These are phyloP conservation scores for Bugulina stolonifera DNA, from an alignment of 2,888 invertebrate species.

Conservation along the genomic window DNA sequence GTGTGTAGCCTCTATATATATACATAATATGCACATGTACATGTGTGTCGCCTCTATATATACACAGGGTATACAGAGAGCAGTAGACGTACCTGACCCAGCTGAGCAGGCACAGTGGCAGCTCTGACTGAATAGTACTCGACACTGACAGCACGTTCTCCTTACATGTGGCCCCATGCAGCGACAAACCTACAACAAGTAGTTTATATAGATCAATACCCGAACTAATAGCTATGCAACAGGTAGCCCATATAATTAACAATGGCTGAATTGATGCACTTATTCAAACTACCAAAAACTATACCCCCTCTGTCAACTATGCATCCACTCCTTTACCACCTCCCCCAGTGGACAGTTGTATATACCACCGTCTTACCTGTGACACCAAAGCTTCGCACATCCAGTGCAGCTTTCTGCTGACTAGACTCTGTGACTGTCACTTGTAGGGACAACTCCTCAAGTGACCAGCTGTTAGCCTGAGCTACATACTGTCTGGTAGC, in stretches of 20 bases:
- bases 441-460: conserved; percentile 80
- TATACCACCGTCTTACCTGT: conserved; percentile 42
- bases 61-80: neutral
- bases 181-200: conserved; percentile 74
- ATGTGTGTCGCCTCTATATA: no score
- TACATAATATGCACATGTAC: no score
- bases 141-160: conserved; percentile 83
- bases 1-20: no score
- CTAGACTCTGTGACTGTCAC: conserved; percentile 59
- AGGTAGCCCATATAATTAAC: no score
- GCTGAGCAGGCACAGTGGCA: conserved; percentile 78
- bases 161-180: conserved; percentile 92
- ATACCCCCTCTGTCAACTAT: no score
- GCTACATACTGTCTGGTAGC: conserved; percentile 98
- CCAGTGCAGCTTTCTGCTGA: conserved; percentile 44
- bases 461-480: conserved; percentile 68
- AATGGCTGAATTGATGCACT: no score
- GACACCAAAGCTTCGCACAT: conserved; percentile 56
- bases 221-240: no score
- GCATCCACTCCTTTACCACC: no score
- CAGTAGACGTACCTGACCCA: conserved; percentile 67
- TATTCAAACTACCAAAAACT: no score
- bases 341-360: no score
- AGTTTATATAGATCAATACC: no score
- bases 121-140: conserved; percentile 88